Conservation (phyloP, 1,140 invertebrate genomes). For the Drosophila truncata region DNA sequence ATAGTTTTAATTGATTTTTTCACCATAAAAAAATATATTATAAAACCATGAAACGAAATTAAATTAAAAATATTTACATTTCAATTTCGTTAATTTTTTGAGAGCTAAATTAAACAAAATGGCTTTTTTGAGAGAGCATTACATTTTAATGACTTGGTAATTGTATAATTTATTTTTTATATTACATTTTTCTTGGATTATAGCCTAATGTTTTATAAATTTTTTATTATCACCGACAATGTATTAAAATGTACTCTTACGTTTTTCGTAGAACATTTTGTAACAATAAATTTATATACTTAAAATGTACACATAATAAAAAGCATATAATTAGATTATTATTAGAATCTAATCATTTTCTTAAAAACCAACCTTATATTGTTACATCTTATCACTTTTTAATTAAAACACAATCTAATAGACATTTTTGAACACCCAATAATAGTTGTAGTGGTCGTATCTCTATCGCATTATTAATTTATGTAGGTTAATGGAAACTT, state of each 20-base stretch:
- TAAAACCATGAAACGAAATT: too few relatives aligned
- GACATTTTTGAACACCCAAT: neutral
- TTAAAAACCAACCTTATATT: neutral
- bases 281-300: too few relatives aligned
- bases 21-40: neutral
- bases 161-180: neutral
- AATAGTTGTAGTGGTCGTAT: conserved; percentile 11
- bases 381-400: neutral
- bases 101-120: neutral
- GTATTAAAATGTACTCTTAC: neutral
- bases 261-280: neutral
- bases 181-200: neutral
- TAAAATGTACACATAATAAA: neutral
- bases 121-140: neutral
- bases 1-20: neutral
- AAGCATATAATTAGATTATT: too few relatives aligned
- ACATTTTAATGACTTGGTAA: neutral
- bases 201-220: neutral
- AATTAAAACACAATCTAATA: conserved; percentile 2
- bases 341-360: neutral
- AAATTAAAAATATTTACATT: neutral
- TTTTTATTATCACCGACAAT: neutral
- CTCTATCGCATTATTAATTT: conserved; percentile 17
- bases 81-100: neutral
- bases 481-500: conserved; percentile 27